Percentiles rank a stretch among this genome's conserved stretches.
Evolutionary conservation across 2,797 vertebrate genomes (phyloP).

Genomic region (Orientallactaga sibirica): DNA sequence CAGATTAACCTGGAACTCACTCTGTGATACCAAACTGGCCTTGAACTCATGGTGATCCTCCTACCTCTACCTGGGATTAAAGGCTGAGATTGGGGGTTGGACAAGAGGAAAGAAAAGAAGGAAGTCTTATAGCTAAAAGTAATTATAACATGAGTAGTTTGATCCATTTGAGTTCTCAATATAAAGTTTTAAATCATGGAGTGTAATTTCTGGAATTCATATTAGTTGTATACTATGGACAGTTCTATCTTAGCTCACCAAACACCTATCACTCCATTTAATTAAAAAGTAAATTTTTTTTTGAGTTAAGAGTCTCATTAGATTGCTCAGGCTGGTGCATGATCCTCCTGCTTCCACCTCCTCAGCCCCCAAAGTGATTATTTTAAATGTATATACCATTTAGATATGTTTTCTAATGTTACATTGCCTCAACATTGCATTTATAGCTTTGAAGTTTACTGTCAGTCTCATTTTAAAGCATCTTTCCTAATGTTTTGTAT

Average conservation of each 20-base stretch:
- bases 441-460: conserved; percentile 55
- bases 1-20: too few relatives aligned
- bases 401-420: conserved; percentile 74
- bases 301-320: background rate
- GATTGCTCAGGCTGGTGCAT: background rate
- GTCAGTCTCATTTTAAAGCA: conserved; percentile 37
- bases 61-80: too few relatives aligned
- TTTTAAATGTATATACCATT: conserved; percentile 68
- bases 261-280: conserved; percentile 65
- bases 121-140: background rate
- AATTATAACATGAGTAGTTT: conserved; percentile 29
- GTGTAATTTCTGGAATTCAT: conserved; percentile 46
- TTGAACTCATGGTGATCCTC: too few relatives aligned
- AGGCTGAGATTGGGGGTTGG: background rate
- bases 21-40: too few relatives aligned
- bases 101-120: too few relatives aligned
- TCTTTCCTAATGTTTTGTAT: too few relatives aligned
- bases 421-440: conserved; percentile 59
- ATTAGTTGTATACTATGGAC: conserved; percentile 22
- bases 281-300: background rate
- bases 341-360: conserved; percentile 68
- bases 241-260: background rate
- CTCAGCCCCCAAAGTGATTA: conserved; percentile 46
- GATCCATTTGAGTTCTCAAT: conserved; percentile 15
- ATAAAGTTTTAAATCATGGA: conserved; percentile 47